These are phyloP conservation scores for Synergus japonicus DNA, from an alignment of 2,888 invertebrate genomes.

Conservation along the genomic window DNA sequence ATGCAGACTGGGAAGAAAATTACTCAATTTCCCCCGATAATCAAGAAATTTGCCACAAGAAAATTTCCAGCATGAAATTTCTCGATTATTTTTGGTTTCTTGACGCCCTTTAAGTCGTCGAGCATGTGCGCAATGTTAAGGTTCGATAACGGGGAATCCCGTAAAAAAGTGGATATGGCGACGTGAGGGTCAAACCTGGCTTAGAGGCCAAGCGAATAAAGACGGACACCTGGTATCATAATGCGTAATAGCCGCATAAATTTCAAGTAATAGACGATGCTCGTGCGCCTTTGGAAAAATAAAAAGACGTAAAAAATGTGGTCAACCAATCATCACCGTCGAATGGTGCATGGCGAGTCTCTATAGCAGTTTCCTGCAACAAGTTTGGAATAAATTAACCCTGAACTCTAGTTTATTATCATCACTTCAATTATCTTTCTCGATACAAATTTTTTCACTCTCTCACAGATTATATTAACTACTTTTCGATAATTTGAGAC, in stretches of 20 bases:
- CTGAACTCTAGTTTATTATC: not conserved
- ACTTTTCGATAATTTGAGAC: not conserved
- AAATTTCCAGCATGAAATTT: not conserved
- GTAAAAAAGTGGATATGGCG: conserved; percentile 40
- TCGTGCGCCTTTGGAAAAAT: conserved; percentile 1
- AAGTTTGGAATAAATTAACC: not conserved
- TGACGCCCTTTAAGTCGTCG: conserved; percentile 10
- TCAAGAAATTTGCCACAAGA: not conserved
- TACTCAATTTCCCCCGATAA: conserved; percentile 16
- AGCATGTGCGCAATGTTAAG: conserved; percentile 21
- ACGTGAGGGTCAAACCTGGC: conserved; percentile 45
- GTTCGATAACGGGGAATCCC: conserved; percentile 25
- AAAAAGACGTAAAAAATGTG: not conserved
- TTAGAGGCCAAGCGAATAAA: conserved; percentile 40
- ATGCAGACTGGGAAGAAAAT: not conserved
- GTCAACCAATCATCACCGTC: conserved; percentile 1
- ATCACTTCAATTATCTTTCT: not conserved
- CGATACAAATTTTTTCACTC: not conserved
- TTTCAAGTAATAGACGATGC: conserved; percentile 57
- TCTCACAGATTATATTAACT: not conserved
- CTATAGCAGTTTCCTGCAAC: not conserved
- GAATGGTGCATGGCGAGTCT: not conserved
- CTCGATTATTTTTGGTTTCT: conserved; percentile 8
- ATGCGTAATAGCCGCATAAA: conserved; percentile 59
- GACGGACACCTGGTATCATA: conserved; percentile 54